Base-by-base conservation (phyloP, 1,140 invertebrate genomes). In the Berghia stephanieae region DNA sequence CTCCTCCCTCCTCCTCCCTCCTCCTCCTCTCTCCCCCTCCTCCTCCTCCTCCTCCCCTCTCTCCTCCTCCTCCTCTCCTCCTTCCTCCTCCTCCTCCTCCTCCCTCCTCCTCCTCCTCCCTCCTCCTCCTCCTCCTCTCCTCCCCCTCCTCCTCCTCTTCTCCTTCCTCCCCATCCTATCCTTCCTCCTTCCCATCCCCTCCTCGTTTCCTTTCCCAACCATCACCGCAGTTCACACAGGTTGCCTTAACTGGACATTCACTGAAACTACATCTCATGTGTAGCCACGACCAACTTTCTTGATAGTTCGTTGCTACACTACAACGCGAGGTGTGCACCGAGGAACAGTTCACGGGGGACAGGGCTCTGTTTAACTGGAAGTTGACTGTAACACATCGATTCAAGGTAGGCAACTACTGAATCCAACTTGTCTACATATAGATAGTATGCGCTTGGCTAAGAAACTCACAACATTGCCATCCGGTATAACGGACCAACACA, bases 251-350 rank as follows among this genome's bases (percentile, higher is more conserved):
- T n/a, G n/a, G n/a, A n/a, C n/a, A n/a, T n/a, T n/a, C n/a, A n/a
- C n/a, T n/a, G n/a, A n/a, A n/a, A n/a, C n/a, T n/a, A n/a, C n/a
- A n/a, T n/a, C n/a, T n/a, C n/a, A n/a, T n/a, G n/a, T n/a, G n/a
- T n/a, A n/a, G n/a, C n/a, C n/a, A n/a, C n/a, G n/a, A n/a, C n/a
- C n/a, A n/a, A n/a, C n/a, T n/a, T n/a, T n/a, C n/a, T n/a, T n/a
- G n/a, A n/a, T n/a, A n/a, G n/a, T n/a, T n/a, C n/a, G n/a, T n/a
- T n/a, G n/a, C n/a, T n/a, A n/a, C n/a, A n/a, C n/a, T n/a, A n/a
- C n/a, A n/a, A n/a, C n/a, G n/a, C n/a, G 46, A 73, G 18, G 36
- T 55, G 31, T 73, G 71, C 49, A 27, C 71, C 31, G 71, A 55
- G 3, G 16, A 73, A 18, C 71, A 73, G 71, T 57, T 73, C 31